A percentile compares a stretch with the other conserved stretches of the same genome.
phyloP scores from a whole-genome alignment of 2,888 invertebrate species.

The Cacoxenus indagator region DNA sequence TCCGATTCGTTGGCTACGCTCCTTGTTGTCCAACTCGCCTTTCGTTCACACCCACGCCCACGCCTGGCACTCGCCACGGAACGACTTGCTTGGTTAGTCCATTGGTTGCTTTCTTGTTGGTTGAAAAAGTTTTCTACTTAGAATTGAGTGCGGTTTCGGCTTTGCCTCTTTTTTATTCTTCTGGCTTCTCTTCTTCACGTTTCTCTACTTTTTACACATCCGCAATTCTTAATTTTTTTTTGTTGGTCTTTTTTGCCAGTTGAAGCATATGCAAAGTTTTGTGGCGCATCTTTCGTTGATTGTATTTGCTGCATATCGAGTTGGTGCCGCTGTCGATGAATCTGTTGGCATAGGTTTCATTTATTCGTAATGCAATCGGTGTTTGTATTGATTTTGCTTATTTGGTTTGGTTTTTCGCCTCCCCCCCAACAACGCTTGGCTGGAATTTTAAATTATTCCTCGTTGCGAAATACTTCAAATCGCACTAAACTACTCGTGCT shows the following conservation, averaged over 20 bases:
- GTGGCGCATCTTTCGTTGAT: not conserved
- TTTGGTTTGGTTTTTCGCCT: no score
- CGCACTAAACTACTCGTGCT: no score
- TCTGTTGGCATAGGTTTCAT: constrained; percentile 50
- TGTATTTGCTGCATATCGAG: not conserved
- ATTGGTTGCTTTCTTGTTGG: constrained; percentile 29
- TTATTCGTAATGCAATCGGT: constrained; percentile 24
- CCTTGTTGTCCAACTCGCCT: not conserved
- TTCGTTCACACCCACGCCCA: not conserved
- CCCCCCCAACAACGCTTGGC: no score
- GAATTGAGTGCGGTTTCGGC: constrained; percentile 46
- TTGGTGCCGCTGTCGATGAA: not conserved
- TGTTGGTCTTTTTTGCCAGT: not conserved
- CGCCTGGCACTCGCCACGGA: not conserved
- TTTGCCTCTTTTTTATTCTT: not conserved
- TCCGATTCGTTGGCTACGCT: constrained; percentile 11
- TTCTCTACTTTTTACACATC: no score
- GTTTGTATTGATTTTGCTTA: not conserved
- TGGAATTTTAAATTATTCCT: no score
- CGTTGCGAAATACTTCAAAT: no score
- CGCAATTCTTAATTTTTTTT: not conserved
- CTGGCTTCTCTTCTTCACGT: no score
- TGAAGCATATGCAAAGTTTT: not conserved
- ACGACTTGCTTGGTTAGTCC: not conserved
- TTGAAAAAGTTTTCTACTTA: constrained; percentile 52